phyloP scores from a whole-genome alignment of 2,113 vertebrate species.

The Sminthopsis crassicaudata region DNA sequence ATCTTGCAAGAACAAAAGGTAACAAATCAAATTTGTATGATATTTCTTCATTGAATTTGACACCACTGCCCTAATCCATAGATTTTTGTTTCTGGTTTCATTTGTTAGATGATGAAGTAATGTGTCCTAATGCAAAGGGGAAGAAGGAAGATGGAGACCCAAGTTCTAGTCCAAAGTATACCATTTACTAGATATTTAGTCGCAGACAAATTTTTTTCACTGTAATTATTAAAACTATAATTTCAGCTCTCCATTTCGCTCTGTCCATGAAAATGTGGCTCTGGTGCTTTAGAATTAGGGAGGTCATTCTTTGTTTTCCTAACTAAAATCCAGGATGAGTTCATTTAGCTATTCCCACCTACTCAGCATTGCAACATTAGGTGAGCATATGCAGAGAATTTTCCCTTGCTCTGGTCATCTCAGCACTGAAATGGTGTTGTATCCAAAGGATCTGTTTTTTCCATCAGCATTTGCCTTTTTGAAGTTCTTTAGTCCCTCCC shows the following conservation, averaged over 20 bases:
- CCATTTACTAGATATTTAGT: not conserved
- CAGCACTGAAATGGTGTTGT: not conserved
- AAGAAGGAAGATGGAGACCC: not conserved
- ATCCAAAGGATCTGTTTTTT: not conserved
- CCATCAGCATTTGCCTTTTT: not conserved
- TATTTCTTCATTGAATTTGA: not conserved
- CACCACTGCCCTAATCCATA: not conserved
- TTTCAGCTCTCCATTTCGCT: not conserved
- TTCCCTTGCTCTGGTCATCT: not conserved
- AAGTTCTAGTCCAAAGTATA: not conserved
- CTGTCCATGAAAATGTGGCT: conserved; percentile 26
- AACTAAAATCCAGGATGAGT: conserved; percentile 29
- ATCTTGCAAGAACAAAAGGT: not conserved
- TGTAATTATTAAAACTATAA: not conserved
- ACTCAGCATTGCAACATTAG: conserved; percentile 5
- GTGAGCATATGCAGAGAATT: conserved; percentile 8
- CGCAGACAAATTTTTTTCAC: not conserved
- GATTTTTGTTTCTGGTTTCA: not conserved
- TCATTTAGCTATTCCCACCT: conserved; percentile 46
- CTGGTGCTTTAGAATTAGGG: conserved; percentile 34
- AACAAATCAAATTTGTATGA: not conserved
- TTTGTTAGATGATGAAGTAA: not conserved
- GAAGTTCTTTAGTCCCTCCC: not conserved
- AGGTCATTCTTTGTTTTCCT: conserved; percentile 39
- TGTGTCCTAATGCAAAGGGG: not conserved